phyloP scores from a whole-genome alignment of 2,113 vertebrate species.

The Cephalopholis sonnerati region DNA sequence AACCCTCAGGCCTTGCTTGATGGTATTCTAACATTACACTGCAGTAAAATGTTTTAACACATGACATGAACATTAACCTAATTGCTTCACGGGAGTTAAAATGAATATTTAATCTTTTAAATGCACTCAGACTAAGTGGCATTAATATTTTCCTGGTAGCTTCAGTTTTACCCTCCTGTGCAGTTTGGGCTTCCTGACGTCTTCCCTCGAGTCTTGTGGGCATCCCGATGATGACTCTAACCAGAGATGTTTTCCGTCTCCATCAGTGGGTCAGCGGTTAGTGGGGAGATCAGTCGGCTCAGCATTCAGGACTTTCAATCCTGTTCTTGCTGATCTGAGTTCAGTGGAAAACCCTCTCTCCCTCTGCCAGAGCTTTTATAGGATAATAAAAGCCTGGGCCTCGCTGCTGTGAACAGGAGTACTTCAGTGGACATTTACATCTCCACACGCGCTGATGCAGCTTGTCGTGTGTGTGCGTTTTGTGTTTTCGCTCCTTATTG shows the following conservation, averaged over 20 bases:
- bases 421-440: conserved; percentile 4
- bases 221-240: conserved; percentile 15
- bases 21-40: not conserved
- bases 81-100: not conserved
- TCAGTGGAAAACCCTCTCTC: conserved; percentile 51
- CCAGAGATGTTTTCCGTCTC: conserved; percentile 66
- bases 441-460: not conserved
- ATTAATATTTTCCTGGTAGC: not conserved
- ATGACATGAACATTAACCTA: not conserved
- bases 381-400: conserved; percentile 51
- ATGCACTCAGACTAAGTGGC: not conserved
- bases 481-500: not conserved
- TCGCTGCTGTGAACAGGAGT: conserved; percentile 19
- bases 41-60: not conserved
- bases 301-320: conserved; percentile 6
- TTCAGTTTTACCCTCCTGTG: not conserved
- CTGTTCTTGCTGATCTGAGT: conserved; percentile 23
- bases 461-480: not conserved
- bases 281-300: conserved; percentile 35
- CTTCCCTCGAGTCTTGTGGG: not conserved
- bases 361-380: conserved; percentile 55
- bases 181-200: not conserved
- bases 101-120: not conserved
- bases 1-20: not conserved
- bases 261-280: conserved; percentile 57